Conservation (phyloP, 2,888 invertebrate species). For the Heteropelma amictum region DNA sequence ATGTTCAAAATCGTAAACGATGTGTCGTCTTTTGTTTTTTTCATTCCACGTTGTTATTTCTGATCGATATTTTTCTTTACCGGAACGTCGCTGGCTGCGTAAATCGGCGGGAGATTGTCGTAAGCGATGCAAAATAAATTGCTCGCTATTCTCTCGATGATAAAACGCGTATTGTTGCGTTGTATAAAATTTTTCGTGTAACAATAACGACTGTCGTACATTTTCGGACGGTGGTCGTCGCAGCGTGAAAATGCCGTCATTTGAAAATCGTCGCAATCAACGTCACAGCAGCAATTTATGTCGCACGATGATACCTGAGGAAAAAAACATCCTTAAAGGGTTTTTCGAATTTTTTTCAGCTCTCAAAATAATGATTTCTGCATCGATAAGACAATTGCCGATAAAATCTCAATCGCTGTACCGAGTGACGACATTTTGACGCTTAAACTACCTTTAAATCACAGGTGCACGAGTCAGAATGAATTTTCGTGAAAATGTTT, state of each 20-base stretch:
- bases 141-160: constrained; percentile 74
- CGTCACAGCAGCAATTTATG: constrained; percentile 91
- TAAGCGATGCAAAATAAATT: constrained; percentile 82
- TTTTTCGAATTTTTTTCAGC: neutral
- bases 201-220: constrained; percentile 79
- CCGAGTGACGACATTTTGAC: neutral
- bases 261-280: constrained; percentile 84
- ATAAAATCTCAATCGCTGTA: neutral
- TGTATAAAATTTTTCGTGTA: constrained; percentile 79
- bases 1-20: neutral
- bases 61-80: constrained; percentile 50
- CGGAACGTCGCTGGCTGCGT: constrained; percentile 64
- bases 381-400: neutral
- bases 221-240: constrained; percentile 71
- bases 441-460: constrained; percentile 79
- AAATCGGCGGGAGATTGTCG: constrained; percentile 80
- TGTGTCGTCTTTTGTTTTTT: neutral
- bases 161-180: constrained; percentile 79
- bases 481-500: constrained; percentile 57
- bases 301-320: constrained; percentile 82
- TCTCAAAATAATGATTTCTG: neutral
- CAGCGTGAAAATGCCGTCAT: constrained; percentile 83
- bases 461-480: constrained; percentile 79
- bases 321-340: neutral
- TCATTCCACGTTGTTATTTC: neutral